Evolutionary conservation across 2,888 invertebrate genomes (phyloP).

Genomic region (Itoplectis maculator): DNA sequence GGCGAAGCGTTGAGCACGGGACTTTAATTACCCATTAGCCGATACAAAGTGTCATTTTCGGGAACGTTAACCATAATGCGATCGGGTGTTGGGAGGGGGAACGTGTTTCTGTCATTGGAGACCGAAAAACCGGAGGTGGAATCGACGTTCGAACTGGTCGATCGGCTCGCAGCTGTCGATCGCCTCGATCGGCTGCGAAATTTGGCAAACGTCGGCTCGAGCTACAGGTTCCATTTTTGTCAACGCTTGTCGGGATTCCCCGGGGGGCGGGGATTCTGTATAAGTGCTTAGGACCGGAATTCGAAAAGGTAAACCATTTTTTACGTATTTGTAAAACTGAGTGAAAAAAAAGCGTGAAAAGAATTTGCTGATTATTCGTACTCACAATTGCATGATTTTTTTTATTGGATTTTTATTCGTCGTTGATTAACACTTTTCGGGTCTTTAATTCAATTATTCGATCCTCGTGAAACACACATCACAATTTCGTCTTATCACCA

Average conservation of each 20-base stretch:
- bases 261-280: not conserved
- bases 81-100: constrained; percentile 71
- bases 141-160: constrained; percentile 9
- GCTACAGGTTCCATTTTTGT: not conserved
- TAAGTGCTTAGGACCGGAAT: not conserved
- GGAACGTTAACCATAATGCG: constrained; percentile 77
- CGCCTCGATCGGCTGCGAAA: too few species aligned
- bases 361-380: too few species aligned
- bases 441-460: too few species aligned
- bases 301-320: constrained; percentile 22
- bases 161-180: too few species aligned
- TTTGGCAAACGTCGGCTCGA: too few species aligned
- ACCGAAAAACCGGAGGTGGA: not conserved
- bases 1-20: constrained; percentile 74
- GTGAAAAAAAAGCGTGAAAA: not conserved
- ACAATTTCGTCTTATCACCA: too few species aligned
- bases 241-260: not conserved
- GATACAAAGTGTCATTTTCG: constrained; percentile 80
- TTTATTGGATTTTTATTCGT: too few species aligned
- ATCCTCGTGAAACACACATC: too few species aligned
- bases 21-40: constrained; percentile 81
- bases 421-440: too few species aligned
- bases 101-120: constrained; percentile 26
- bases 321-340: constrained; percentile 1
- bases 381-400: too few species aligned